Evolutionary conservation across 2,113 vertebrate species (phyloP).

Genomic region (Toxostoma redivivum): DNA sequence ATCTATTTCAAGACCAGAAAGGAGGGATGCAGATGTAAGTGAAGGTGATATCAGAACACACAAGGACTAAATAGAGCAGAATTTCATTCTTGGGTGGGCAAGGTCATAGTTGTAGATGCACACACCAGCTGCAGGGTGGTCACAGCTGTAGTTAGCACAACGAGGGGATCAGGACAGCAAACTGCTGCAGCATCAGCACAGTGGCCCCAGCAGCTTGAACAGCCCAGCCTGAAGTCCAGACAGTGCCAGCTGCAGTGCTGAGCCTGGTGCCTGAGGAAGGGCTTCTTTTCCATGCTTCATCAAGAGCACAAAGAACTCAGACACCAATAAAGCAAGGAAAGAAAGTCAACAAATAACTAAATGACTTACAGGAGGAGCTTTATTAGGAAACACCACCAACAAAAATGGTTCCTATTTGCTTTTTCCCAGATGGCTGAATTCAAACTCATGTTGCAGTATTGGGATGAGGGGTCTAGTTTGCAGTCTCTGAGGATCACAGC

Average conservation of each 20-base stretch:
- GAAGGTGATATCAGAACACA: not conserved
- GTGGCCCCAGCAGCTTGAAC: not conserved
- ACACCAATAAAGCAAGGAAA: not conserved
- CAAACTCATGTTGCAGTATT: not conserved
- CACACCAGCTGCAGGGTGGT: too few species aligned
- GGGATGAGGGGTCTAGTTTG: not conserved
- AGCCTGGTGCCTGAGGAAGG: not conserved
- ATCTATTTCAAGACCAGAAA: not conserved
- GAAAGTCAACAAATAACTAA: not conserved
- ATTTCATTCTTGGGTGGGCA: not conserved
- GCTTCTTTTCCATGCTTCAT: not conserved
- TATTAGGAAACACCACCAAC: not conserved
- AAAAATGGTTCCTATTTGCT: not conserved
- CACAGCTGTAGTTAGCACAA: not conserved
- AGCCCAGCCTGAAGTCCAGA: not conserved
- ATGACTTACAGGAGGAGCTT: not conserved
- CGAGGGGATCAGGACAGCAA: not conserved
- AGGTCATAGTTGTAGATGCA: not conserved
- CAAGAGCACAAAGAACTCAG: not conserved
- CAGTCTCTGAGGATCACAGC: not conserved
- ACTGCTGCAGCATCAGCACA: not conserved
- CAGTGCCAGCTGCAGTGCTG: rapidly evolving
- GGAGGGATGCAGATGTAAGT: not conserved
- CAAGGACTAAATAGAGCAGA: not conserved
- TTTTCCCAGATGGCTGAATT: not conserved